Evolutionary conservation across 2,888 invertebrate genomes (phyloP).

Genomic region (Phalera bucephala): DNA sequence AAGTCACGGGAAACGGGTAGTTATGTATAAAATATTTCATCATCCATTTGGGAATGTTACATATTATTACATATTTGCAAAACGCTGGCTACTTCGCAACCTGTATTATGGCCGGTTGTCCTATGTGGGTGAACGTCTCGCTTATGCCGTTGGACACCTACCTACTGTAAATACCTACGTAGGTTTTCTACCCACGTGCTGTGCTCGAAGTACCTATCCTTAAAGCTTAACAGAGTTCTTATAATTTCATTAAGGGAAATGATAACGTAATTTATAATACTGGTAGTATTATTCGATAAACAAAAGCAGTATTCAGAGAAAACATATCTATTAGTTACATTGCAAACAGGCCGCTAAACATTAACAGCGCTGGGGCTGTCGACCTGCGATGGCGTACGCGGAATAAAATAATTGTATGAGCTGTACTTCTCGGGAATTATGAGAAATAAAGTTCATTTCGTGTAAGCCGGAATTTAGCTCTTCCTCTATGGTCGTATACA

Average conservation of each 20-base stretch:
- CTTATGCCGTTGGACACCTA: constrained; percentile 32
- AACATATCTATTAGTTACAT: constrained; percentile 8
- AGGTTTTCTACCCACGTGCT: constrained; percentile 21
- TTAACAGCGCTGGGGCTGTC: constrained; percentile 15
- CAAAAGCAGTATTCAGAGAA: constrained; percentile 15
- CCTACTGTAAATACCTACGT: constrained; percentile 22
- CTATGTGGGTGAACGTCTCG: constrained; percentile 44
- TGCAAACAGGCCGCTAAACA: constrained; percentile 6
- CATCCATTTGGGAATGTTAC: background rate
- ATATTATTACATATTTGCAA: constrained; percentile 27
- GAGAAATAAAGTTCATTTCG: constrained; percentile 32
- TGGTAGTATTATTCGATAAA: background rate
- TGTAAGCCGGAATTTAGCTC: constrained; percentile 22
- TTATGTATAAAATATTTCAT: background rate
- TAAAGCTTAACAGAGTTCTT: background rate
- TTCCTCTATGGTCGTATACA: constrained; percentile 6
- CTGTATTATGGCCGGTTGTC: constrained; percentile 32
- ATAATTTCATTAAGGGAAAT: background rate
- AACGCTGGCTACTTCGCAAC: constrained; percentile 31
- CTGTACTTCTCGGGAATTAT: constrained; percentile 45
- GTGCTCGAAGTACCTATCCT: too few relatives aligned
- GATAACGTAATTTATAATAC: background rate
- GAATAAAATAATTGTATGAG: constrained; percentile 51
- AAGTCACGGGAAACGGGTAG: too few relatives aligned
- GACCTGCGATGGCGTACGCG: constrained; percentile 37